Conservation (phyloP, 2,888 invertebrate genomes). For the Busseola fusca region DNA sequence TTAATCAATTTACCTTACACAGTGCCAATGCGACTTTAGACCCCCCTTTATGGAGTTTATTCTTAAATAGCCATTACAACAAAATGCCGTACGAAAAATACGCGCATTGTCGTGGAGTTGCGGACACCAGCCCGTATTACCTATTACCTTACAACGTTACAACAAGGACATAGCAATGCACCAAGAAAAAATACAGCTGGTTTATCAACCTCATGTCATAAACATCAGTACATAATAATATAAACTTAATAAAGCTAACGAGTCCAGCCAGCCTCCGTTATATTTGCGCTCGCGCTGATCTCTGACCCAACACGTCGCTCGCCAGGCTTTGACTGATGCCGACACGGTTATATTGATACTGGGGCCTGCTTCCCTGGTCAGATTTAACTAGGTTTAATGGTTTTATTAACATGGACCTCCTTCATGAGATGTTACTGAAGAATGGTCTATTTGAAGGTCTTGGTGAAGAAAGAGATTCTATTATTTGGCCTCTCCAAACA, state of each 20-base stretch:
- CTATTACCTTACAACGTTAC: too few relatives aligned
- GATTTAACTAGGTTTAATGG: slow-evolving; percentile 18
- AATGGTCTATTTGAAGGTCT: not conserved
- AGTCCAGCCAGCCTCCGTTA: slow-evolving; percentile 40
- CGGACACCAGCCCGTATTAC: too few relatives aligned
- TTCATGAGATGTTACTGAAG: not conserved
- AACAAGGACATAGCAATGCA: not conserved
- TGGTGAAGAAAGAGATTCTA: not conserved
- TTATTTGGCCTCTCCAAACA: not conserved
- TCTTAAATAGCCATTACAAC: too few relatives aligned
- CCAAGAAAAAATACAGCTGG: not conserved
- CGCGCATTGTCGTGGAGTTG: too few relatives aligned
- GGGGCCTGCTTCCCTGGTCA: slow-evolving; percentile 24
- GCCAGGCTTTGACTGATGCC: slow-evolving; percentile 48
- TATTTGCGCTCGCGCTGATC: slow-evolving; percentile 44
- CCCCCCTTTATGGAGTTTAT: not conserved
- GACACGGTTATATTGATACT: slow-evolving; percentile 39
- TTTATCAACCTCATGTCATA: slow-evolving; percentile 13
- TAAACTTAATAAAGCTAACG: slow-evolving; percentile 4
- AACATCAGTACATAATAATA: slow-evolving; percentile 25
- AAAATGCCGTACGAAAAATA: too few relatives aligned
- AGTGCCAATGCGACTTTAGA: not conserved
- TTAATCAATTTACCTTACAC: not conserved
- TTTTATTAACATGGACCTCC: slow-evolving; percentile 5
- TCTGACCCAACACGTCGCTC: slow-evolving; percentile 47